Base-by-base conservation (phyloP, 2,797 vertebrate genomes). In the Anguilla obscura region DNA sequence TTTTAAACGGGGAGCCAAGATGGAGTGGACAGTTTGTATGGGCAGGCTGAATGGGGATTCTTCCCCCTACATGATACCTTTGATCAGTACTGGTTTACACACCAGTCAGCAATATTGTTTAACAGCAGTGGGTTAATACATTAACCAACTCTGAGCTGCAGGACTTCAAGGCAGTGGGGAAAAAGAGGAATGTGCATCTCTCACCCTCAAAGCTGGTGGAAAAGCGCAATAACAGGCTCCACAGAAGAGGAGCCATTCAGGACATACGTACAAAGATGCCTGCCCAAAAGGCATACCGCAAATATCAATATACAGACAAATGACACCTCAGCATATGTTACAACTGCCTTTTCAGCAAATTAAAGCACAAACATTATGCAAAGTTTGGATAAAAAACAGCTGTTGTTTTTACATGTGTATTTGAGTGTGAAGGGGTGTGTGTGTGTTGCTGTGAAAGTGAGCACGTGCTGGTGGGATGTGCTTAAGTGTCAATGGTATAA, bases 81-180 rank as follows among this genome's bases (percentile, higher is more conserved):
- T 97, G 96, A 96, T 97, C 95, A 93, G 93, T 91, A 90, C 93
- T 93, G 94, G 94, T 95, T 94, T 92, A 83, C 94, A 94, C 93
- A 96, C 93, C 94, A 95, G 95, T 96, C 96, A 96, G 95, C 96
- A 97, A 96, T 96, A 96, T 94, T 96, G 95, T 95, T 93, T 91
- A 95, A 94, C 94, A 94, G 93, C 92, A 90, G 92, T 93, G 91
- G 94, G 95, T 95, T 96, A 95, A 97, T 95, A 94, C 93, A 94
- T 96, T 91, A 96, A 95, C 95, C 92, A 85, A 86, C 91, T 91
- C 90, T 88, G 89, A 86, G 91, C 83, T 89, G 89, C 91, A 69
- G 87, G 91, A 91, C 54, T 0, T 40, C 14, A 30, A 58, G 84
- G 21, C 48, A 36, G 60, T 21, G 48, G 27, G 27, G 30, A 87